Evolutionary conservation across 2,113 vertebrate genomes (phyloP).

Genomic region (Gambusia holbrooki): DNA sequence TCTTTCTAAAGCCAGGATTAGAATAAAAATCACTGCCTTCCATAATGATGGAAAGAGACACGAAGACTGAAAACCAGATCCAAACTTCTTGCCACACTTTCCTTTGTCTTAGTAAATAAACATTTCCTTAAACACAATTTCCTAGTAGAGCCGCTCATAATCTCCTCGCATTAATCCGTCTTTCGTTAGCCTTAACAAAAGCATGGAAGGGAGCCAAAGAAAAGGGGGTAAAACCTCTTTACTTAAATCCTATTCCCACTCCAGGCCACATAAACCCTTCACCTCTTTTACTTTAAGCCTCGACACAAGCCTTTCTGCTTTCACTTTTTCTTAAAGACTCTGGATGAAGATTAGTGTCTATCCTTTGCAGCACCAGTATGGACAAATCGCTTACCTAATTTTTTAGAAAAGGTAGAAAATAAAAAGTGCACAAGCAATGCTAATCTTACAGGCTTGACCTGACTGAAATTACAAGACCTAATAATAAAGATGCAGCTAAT

Average conservation of each 20-base stretch:
- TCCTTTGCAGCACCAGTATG: slow-evolving; percentile 22
- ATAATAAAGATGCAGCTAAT: neutral
- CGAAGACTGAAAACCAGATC: slow-evolving; percentile 4
- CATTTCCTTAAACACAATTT: slow-evolving; percentile 68
- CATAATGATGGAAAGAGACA: slow-evolving; percentile 1
- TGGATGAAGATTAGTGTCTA: slow-evolving; percentile 44
- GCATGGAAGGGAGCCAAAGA: slow-evolving; percentile 64
- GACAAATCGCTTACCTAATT: neutral
- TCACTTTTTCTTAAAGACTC: slow-evolving; percentile 48
- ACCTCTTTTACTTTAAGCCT: slow-evolving; percentile 58
- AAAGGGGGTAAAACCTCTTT: slow-evolving; percentile 77
- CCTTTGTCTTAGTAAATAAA: slow-evolving; percentile 53
- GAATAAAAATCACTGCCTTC: slow-evolving; percentile 17
- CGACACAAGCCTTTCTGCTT: slow-evolving; percentile 55
- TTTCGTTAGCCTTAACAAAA: slow-evolving; percentile 72
- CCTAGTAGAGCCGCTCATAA: slow-evolving; percentile 69
- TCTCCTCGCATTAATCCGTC: slow-evolving; percentile 76
- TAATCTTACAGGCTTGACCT: neutral
- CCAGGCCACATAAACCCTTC: slow-evolving; percentile 54
- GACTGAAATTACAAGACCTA: neutral
- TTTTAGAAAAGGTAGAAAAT: neutral
- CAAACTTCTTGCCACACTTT: slow-evolving; percentile 15
- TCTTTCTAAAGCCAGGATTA: slow-evolving; percentile 34
- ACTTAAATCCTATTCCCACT: slow-evolving; percentile 80
- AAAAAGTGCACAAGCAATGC: neutral